These are phyloP conservation scores for Mechanitis messenoides DNA, from an alignment of 2,888 invertebrate genomes.

Conservation along the genomic window DNA sequence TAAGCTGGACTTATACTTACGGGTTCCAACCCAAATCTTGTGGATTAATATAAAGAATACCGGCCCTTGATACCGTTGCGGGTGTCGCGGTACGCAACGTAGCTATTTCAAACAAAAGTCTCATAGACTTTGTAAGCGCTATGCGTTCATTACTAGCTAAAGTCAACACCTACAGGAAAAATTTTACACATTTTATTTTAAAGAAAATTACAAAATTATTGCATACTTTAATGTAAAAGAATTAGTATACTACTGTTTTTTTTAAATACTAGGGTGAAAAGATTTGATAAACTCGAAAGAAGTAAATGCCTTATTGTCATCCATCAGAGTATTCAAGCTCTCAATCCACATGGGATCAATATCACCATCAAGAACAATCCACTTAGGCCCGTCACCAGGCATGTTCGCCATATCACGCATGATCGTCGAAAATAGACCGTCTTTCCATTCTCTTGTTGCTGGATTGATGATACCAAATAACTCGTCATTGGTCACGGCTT, in stretches of 20 bases:
- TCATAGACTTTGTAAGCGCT: conserved; percentile 91
- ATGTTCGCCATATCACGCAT: conserved; percentile 96
- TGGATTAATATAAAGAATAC: conserved; percentile 95
- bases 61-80: conserved; percentile 95
- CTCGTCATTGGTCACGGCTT: conserved; percentile 97
- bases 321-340: conserved; percentile 97
- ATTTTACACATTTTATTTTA: no score
- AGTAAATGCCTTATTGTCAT: conserved; percentile 89
- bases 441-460: conserved; percentile 94
- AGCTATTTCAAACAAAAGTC: conserved; percentile 95
- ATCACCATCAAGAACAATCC: conserved; percentile 97
- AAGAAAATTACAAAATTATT: no score
- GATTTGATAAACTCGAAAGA: not conserved
- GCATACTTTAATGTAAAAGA: not conserved
- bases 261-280: no score
- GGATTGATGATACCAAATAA: conserved; percentile 96
- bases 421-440: conserved; percentile 92
- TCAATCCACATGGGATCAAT: conserved; percentile 99
- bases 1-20: conserved; percentile 64
- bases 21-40: conserved; percentile 97
- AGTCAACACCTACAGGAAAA: conserved; percentile 81
- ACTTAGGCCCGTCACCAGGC: conserved; percentile 89
- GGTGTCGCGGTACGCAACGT: conserved; percentile 94
- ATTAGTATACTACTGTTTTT: not conserved
- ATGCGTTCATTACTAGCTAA: conserved; percentile 96